Conservation (phyloP, 37 sponge, comb jelly and placozoan genomes). For the Aplysina aerophoba region DNA sequence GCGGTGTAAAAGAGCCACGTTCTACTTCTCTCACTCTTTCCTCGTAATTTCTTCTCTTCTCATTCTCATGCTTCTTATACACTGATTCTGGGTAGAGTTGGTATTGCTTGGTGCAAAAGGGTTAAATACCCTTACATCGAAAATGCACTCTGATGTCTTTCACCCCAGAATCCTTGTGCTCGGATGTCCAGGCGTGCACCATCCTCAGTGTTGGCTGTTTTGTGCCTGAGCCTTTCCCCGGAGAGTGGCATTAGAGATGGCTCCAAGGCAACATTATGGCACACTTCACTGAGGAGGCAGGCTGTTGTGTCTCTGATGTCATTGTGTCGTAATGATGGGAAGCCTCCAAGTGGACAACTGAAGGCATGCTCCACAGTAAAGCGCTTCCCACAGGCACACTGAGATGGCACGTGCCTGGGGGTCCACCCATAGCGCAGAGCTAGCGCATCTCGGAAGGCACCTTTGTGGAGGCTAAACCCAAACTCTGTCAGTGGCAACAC, state of each 20-base stretch:
- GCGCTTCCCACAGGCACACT: no score
- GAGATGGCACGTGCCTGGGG: no score
- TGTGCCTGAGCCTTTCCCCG: conserved; percentile 13
- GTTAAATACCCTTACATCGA: conserved; percentile 23
- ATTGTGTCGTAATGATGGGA: conserved; percentile 42
- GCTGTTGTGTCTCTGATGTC: conserved; percentile 53
- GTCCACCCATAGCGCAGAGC: no score
- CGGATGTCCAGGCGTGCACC: conserved; percentile 41
- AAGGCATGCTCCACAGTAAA: conserved; percentile 45
- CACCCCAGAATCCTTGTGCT: conserved; percentile 47
- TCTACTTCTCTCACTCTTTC: conserved; percentile 26
- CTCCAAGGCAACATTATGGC: conserved; percentile 48
- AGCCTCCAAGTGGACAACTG: conserved; percentile 26
- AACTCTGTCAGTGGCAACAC: no score
- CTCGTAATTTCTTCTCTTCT: conserved; percentile 38
- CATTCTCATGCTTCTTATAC: conserved; percentile 11
- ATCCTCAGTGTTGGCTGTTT: conserved; percentile 37
- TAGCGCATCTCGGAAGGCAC: no score
- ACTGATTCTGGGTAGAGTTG: conserved; percentile 26
- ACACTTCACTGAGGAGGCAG: conserved; percentile 33
- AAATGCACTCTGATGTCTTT: conserved; percentile 16
- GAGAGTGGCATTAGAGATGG: conserved; percentile 35
- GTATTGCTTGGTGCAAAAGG: no score
- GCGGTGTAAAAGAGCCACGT: no score
- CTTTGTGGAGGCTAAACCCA: no score